These are phyloP conservation scores for Hetaerina titia DNA, from an alignment of 2,888 invertebrate species.

Conservation along the genomic window DNA sequence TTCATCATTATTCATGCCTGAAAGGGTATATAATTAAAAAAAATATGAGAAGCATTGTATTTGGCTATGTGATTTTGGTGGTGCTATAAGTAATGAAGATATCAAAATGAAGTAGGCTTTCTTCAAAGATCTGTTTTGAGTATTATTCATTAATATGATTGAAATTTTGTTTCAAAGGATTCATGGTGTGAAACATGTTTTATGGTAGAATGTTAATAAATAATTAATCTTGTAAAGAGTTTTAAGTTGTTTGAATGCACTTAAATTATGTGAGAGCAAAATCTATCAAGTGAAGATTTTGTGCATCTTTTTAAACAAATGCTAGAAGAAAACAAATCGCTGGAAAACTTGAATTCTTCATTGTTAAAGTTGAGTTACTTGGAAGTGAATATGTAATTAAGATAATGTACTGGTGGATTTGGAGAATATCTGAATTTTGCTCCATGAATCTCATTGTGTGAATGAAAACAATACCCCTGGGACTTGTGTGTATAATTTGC, in stretches of 20 bases:
- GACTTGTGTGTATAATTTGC: neutral
- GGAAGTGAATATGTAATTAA: neutral
- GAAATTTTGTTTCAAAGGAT: slow-evolving; percentile 58
- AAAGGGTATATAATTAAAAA: neutral
- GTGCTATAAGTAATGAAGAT: slow-evolving; percentile 44
- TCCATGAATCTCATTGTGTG: slow-evolving; percentile 9
- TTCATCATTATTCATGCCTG: slow-evolving; percentile 16
- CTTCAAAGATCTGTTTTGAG: slow-evolving; percentile 42
- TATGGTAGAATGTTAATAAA: slow-evolving; percentile 63
- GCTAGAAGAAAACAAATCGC: neutral
- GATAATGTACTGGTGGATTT: neutral
- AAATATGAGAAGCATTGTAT: slow-evolving; percentile 42
- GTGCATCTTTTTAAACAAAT: neutral
- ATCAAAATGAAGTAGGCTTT: slow-evolving; percentile 57
- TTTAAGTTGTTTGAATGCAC: slow-evolving; percentile 61
- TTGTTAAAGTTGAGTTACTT: neutral
- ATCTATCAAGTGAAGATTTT: slow-evolving; percentile 23
- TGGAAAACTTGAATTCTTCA: neutral
- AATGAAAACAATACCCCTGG: neutral
- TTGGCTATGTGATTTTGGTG: slow-evolving; percentile 57
- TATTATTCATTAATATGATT: slow-evolving; percentile 62
- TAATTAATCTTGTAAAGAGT: slow-evolving; percentile 62
- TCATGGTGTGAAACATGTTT: slow-evolving; percentile 57
- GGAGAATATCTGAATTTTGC: neutral
- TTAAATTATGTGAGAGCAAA: slow-evolving; percentile 21